phyloP scores from a whole-genome alignment of 30 jellyfish, hydroid and myxozoan genomes.

The Turritopsis rubra region DNA sequence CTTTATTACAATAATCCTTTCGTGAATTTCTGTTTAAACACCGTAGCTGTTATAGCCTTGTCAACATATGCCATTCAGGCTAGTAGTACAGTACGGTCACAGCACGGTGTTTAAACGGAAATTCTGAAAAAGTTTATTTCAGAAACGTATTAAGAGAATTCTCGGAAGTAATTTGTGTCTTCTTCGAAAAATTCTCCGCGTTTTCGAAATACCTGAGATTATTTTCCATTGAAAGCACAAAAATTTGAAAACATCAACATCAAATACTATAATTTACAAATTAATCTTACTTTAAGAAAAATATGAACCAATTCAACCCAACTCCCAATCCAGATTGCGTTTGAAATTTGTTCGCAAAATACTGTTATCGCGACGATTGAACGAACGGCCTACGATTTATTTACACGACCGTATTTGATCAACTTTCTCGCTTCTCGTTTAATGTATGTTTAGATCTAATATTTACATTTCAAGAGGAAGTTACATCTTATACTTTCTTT shows the following conservation, averaged over 20 bases:
- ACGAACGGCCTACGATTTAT: not conserved
- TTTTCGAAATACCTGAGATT: not conserved
- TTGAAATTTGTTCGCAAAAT: not conserved
- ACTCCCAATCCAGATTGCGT: too few species aligned
- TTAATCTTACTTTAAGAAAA: too few species aligned
- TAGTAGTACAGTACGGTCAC: too few species aligned
- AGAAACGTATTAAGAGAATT: not conserved
- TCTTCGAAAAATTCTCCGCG: not conserved
- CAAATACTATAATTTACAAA: too few species aligned
- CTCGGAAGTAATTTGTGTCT: not conserved
- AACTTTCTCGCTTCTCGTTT: not conserved
- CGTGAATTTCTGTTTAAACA: too few species aligned
- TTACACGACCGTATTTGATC: not conserved
- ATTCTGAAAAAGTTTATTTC: too few species aligned
- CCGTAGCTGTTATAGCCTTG: too few species aligned
- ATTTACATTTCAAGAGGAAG: not conserved
- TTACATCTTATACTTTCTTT: not conserved
- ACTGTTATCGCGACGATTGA: not conserved
- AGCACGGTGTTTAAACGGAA: too few species aligned
- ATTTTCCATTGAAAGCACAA: not conserved
- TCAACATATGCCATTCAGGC: too few species aligned
- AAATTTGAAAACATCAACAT: not conserved
- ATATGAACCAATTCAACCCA: too few species aligned
- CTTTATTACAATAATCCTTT: too few species aligned
- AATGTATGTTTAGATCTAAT: not conserved